Evolutionary conservation across 2,888 invertebrate genomes (phyloP).

Genomic region (Lymantria monacha): DNA sequence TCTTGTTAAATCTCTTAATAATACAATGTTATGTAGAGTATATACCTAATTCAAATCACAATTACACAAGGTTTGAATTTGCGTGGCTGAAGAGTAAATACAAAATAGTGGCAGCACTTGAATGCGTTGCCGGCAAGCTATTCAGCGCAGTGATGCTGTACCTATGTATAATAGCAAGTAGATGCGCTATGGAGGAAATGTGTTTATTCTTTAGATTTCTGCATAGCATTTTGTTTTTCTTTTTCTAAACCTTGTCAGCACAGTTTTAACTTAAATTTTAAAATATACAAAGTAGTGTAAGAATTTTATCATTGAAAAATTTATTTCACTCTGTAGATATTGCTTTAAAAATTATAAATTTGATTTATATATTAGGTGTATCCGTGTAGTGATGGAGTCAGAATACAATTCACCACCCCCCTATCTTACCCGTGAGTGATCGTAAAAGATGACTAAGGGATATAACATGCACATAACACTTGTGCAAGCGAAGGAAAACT

Average conservation of each 20-base stretch:
- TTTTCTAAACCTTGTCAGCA: background rate
- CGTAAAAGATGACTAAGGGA: too few species aligned
- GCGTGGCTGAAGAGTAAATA: background rate
- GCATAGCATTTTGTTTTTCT: background rate
- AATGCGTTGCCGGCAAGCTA: constrained; percentile 9
- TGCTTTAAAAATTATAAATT: too few species aligned
- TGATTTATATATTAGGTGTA: background rate
- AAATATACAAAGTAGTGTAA: too few species aligned
- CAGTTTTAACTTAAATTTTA: background rate
- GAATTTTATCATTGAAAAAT: too few species aligned
- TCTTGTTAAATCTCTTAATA: constrained; percentile 32
- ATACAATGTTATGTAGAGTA: background rate
- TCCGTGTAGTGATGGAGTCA: too few species aligned
- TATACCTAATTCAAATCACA: constrained; percentile 1
- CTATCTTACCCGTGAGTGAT: too few species aligned
- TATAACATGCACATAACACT: too few species aligned
- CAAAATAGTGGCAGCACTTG: background rate
- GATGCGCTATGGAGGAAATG: constrained; percentile 7
- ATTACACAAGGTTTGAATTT: background rate
- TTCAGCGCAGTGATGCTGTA: constrained; percentile 8
- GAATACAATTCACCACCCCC: too few species aligned
- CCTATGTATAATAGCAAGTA: constrained; percentile 10
- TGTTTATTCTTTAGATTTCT: constrained; percentile 8
- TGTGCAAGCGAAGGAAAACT: too few species aligned
- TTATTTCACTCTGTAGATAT: too few species aligned